phyloP scores from a whole-genome alignment of 2,113 vertebrate species.

The Leucoraja erinaceus region DNA sequence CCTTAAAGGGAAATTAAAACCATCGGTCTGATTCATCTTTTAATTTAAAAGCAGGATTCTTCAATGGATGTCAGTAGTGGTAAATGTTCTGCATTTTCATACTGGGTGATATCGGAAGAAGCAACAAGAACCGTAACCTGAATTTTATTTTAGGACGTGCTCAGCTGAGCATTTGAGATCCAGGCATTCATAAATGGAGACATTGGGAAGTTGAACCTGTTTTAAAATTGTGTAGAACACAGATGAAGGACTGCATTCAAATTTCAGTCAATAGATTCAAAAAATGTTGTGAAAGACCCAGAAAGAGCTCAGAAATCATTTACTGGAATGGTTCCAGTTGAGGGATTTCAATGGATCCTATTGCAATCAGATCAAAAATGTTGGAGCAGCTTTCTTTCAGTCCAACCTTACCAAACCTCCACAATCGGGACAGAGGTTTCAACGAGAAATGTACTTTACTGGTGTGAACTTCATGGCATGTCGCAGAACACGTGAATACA shows the following conservation, averaged over 20 bases:
- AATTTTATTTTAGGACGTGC: not conserved
- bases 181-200: not conserved
- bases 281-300: too few species aligned
- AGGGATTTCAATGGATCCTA: not conserved
- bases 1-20: not conserved
- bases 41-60: not conserved
- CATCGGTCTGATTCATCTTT: not conserved
- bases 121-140: not conserved
- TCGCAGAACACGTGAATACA: not conserved
- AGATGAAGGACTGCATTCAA: too few species aligned
- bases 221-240: too few species aligned
- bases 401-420: not conserved
- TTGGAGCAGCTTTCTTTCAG: not conserved
- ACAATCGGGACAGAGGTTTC: not conserved
- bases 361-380: not conserved
- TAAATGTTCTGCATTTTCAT: not conserved
- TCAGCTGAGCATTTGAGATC: too few species aligned
- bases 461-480: constrained; percentile 20
- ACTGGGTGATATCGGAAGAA: not conserved
- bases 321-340: too few species aligned
- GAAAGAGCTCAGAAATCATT: too few species aligned
- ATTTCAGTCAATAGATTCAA: too few species aligned
- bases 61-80: not conserved
- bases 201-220: too few species aligned
- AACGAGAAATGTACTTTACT: not conserved